These are phyloP conservation scores for Glyphotaelius pellucidus DNA, from an alignment of 2,888 invertebrate genomes.

Conservation along the genomic window DNA sequence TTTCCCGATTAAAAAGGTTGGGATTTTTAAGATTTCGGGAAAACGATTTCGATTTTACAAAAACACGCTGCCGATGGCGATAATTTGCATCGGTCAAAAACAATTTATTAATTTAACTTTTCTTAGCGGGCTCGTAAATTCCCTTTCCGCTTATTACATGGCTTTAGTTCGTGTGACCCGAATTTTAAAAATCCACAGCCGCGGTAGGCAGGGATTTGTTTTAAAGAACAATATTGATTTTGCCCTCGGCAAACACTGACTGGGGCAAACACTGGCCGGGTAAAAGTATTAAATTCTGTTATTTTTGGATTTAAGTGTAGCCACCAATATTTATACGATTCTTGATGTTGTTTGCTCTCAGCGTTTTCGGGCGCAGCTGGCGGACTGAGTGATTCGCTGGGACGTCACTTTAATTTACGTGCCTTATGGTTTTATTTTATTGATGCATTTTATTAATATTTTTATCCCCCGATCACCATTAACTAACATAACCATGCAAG, in stretches of 20 bases:
- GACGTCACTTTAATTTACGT: not conserved
- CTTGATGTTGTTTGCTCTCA: constrained; percentile 41
- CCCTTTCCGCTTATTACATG: not conserved
- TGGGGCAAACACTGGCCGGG: constrained; percentile 43
- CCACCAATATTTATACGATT: constrained; percentile 50
- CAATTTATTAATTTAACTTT: not conserved
- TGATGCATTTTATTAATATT: not conserved
- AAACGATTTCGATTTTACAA: not conserved
- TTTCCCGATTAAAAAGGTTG: not conserved
- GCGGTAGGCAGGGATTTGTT: constrained; percentile 52
- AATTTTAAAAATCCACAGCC: constrained; percentile 48
- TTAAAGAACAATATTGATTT: constrained; percentile 55
- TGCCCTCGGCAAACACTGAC: constrained; percentile 48
- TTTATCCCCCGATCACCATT: no score
- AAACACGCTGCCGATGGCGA: not conserved
- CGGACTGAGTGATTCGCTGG: not conserved
- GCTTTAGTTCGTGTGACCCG: not conserved
- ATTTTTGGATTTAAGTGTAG: constrained; percentile 50
- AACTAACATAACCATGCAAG: not conserved
- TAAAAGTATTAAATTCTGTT: constrained; percentile 50
- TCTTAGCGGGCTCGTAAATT: not conserved
- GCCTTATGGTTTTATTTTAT: not conserved
- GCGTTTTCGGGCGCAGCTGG: constrained; percentile 19
- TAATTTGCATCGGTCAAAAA: not conserved
- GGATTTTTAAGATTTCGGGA: not conserved